These are phyloP conservation scores for Nipponia nippon DNA, from an alignment of 2,113 vertebrate species.

Conservation along the genomic window DNA sequence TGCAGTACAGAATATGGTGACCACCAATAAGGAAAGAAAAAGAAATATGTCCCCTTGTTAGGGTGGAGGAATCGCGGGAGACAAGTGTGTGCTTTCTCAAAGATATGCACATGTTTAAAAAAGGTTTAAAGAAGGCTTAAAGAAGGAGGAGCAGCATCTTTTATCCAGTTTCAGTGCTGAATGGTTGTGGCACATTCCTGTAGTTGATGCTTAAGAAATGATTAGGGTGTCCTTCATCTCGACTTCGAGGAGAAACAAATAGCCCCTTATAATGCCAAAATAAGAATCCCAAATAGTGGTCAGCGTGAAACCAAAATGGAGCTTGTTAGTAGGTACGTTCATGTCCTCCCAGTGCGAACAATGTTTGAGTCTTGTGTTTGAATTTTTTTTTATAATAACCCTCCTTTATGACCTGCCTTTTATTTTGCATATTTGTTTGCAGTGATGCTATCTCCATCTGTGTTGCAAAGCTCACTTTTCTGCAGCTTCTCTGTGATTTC, in stretches of 20 bases:
- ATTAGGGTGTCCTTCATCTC: neutral
- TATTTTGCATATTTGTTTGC: conserved; percentile 72
- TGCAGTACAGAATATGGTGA: neutral
- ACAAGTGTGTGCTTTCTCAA: neutral
- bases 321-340: neutral
- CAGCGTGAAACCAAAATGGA: neutral
- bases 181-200: neutral
- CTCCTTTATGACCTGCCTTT: conserved; percentile 55
- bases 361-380: conserved; percentile 67
- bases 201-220: neutral
- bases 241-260: neutral
- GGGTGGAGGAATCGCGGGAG: neutral
- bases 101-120: neutral
- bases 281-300: neutral
- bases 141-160: neutral
- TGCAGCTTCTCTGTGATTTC: conserved; percentile 76
- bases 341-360: neutral
- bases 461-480: conserved; percentile 75
- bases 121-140: neutral
- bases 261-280: neutral
- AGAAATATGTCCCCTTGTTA: rapidly evolving
- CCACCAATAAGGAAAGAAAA: neutral
- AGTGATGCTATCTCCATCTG: conserved; percentile 68
- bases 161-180: neutral
- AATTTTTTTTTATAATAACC: neutral